A percentile compares a stretch with the other conserved stretches of the same genome.
These are phyloP conservation scores for Brachypodius melanocephalos DNA, from an alignment of 2,113 vertebrate genomes.

Conservation along the genomic window DNA sequence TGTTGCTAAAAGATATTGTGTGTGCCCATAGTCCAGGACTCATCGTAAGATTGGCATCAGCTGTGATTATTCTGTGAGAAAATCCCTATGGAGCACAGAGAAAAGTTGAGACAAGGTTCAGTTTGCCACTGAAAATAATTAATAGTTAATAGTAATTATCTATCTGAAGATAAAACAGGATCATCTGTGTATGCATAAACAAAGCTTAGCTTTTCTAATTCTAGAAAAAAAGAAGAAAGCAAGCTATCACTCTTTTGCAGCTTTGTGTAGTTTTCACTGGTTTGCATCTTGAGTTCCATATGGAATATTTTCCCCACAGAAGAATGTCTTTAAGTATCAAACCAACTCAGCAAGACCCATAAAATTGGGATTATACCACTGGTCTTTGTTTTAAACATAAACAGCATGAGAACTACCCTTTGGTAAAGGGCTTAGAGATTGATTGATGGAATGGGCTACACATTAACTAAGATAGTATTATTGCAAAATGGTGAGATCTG, in stretches of 20 bases:
- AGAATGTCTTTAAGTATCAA: neutral
- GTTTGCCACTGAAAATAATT: neutral
- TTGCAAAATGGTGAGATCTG: neutral
- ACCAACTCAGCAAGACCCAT: neutral
- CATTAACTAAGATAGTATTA: neutral
- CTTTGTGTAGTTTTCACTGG: neutral
- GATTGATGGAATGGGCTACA: neutral
- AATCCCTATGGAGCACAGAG: neutral
- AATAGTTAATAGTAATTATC: neutral
- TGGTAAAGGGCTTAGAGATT: neutral
- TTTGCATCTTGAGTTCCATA: neutral
- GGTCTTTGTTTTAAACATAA: neutral
- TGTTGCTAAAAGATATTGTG: neutral
- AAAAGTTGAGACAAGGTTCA: neutral
- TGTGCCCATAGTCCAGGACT: neutral
- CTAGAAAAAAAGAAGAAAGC: accelerated
- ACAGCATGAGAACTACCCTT: neutral
- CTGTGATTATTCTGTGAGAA: neutral
- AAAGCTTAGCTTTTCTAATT: neutral
- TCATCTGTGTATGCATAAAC: neutral
- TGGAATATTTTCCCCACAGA: neutral
- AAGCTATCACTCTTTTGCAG: neutral
- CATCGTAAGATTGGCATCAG: neutral
- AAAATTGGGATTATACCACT: neutral
- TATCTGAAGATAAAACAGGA: neutral